These are phyloP conservation scores for Actenoides hombroni DNA, from an alignment of 2,113 vertebrate species.

Conservation along the genomic window DNA sequence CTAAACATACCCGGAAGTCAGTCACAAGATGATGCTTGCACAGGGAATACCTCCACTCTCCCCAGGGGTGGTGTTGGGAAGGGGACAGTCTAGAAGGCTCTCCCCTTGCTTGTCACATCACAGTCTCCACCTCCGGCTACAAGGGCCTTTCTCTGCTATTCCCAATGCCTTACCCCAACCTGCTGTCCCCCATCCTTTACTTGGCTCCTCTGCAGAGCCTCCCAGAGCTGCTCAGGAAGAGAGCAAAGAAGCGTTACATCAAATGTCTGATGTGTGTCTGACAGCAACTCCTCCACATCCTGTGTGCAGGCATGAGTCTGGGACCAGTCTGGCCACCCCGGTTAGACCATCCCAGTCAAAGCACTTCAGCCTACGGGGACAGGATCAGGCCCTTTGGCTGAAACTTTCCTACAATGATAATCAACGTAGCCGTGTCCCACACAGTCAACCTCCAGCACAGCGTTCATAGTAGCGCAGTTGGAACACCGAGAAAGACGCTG, in stretches of 20 bases:
- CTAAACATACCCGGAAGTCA: background rate
- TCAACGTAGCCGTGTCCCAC: background rate
- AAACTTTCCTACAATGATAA: background rate
- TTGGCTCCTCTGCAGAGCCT: background rate
- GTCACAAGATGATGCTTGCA: no score
- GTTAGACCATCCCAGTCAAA: background rate
- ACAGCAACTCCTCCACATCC: background rate
- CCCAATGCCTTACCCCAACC: background rate
- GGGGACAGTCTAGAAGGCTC: background rate
- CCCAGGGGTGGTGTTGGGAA: background rate
- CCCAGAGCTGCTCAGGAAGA: background rate
- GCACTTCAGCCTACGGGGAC: background rate
- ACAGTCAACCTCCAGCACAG: background rate
- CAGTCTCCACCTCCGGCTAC: background rate
- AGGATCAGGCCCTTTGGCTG: background rate
- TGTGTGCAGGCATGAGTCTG: fast-evolving
- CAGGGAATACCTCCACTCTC: fast-evolving
- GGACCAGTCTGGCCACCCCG: background rate
- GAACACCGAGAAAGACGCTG: background rate
- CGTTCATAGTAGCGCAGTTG: background rate
- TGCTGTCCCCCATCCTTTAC: background rate
- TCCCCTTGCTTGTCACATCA: fast-evolving
- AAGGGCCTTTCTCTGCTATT: background rate
- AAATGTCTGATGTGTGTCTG: background rate
- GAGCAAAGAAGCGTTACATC: background rate